Conservation (phyloP, 2,113 vertebrate genomes). For the Gymnarchus niloticus region DNA sequence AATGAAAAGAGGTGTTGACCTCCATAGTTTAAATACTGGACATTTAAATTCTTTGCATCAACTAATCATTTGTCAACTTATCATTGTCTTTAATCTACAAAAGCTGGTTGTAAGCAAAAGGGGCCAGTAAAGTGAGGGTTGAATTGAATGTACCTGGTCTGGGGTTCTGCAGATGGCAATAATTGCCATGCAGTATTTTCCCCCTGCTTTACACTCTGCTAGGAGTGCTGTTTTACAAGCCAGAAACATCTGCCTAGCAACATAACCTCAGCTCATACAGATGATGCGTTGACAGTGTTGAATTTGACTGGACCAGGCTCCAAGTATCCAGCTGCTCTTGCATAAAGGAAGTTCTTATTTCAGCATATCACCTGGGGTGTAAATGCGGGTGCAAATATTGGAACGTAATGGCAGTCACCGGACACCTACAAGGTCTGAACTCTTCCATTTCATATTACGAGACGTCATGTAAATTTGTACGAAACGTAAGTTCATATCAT, state of each 20-base stretch:
- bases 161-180: neutral
- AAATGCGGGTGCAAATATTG: neutral
- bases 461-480: too few relatives aligned
- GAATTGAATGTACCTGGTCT: neutral
- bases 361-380: neutral
- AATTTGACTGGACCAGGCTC: slow-evolving; percentile 1
- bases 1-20: neutral
- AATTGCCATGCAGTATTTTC: neutral
- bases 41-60: neutral
- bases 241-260: neutral
- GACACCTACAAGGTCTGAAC: too few relatives aligned
- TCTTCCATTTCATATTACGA: neutral
- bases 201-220: neutral
- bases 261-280: neutral
- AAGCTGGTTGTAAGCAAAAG: neutral
- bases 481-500: too few relatives aligned
- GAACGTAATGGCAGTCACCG: neutral
- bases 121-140: neutral
- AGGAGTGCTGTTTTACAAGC: neutral
- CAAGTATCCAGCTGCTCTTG: neutral
- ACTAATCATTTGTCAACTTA: neutral
- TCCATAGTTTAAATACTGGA: neutral
- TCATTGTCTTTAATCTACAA: neutral
- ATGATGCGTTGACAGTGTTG: neutral
- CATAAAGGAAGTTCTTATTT: neutral